A percentile compares a stretch with the other conserved stretches of the same genome.
These are phyloP conservation scores for Ptychadena robeensis DNA, from an alignment of 2,797 vertebrate species.

Conservation along the genomic window DNA sequence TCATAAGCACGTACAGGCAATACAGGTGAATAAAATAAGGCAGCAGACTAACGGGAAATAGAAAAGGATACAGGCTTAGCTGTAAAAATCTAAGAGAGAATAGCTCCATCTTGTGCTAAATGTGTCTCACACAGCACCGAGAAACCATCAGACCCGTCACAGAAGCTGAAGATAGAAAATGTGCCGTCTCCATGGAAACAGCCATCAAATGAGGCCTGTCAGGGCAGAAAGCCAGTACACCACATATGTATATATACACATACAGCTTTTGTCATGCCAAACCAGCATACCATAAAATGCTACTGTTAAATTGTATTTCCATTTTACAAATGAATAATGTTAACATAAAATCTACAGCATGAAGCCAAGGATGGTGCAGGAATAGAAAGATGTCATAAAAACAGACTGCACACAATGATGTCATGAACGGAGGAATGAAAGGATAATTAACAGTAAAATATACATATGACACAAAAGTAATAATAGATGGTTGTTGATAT, in stretches of 20 bases:
- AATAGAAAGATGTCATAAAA: background rate
- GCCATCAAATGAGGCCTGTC: slow-evolving; percentile 51
- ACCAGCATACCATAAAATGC: background rate
- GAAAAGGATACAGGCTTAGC: background rate
- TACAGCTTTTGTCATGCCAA: background rate
- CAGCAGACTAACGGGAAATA: slow-evolving; percentile 4
- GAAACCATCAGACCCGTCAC: slow-evolving; percentile 47
- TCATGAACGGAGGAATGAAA: background rate
- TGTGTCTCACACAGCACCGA: slow-evolving; percentile 26
- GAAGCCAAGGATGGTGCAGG: background rate
- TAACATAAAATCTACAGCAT: background rate
- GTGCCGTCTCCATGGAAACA: slow-evolving; percentile 56
- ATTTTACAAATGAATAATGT: background rate
- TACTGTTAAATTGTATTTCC: no score
- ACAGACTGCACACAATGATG: background rate
- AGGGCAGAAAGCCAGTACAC: slow-evolving; percentile 27
- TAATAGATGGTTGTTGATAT: no score
- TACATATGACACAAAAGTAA: background rate
- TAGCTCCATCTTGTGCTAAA: slow-evolving; percentile 55
- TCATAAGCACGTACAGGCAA: background rate
- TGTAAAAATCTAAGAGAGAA: slow-evolving; percentile 3
- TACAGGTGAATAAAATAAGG: slow-evolving; percentile 16
- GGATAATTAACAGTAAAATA: background rate
- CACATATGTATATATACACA: slow-evolving; percentile 1
- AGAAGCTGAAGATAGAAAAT: slow-evolving; percentile 45